Conservation (phyloP, 2,888 invertebrate genomes). For the Diarsia dahlii region DNA sequence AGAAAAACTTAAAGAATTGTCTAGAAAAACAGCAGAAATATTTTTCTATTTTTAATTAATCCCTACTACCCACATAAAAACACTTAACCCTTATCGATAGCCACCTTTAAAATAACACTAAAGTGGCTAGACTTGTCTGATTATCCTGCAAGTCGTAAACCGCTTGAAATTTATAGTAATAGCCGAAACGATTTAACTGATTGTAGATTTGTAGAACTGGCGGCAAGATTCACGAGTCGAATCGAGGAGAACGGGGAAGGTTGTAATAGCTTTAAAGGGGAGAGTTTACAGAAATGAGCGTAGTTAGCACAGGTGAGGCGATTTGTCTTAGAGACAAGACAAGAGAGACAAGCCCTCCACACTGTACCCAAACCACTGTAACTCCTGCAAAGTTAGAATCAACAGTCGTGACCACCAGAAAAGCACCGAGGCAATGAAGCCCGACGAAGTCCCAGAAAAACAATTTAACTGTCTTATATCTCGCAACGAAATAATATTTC, state of each 20-base stretch:
- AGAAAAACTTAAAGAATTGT: not conserved
- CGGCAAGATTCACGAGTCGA: constrained; percentile 47
- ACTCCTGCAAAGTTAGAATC: no score
- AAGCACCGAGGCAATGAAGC: no score
- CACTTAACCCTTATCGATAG: constrained; percentile 4
- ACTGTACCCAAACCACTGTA: no score
- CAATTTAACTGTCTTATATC: no score
- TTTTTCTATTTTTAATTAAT: not conserved
- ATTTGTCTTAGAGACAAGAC: constrained; percentile 11
- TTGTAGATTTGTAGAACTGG: constrained; percentile 52
- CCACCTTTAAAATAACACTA: constrained; percentile 23
- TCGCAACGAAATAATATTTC: no score
- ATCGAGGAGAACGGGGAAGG: not conserved
- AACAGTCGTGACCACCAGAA: no score
- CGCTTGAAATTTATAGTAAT: constrained; percentile 45
- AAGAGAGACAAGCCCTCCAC: no score
- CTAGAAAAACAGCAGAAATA: no score
- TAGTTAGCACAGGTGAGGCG: constrained; percentile 23
- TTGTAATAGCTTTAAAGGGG: constrained; percentile 29
- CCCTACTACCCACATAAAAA: not conserved
- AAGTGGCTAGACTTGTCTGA: constrained; percentile 22
- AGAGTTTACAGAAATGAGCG: constrained; percentile 2
- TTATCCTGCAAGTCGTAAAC: constrained; percentile 36
- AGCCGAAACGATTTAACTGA: constrained; percentile 51
- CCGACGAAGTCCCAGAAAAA: no score